These are phyloP conservation scores for Oscheius sp. DNA, from an alignment of 2,888 invertebrate genomes.

Conservation along the genomic window DNA sequence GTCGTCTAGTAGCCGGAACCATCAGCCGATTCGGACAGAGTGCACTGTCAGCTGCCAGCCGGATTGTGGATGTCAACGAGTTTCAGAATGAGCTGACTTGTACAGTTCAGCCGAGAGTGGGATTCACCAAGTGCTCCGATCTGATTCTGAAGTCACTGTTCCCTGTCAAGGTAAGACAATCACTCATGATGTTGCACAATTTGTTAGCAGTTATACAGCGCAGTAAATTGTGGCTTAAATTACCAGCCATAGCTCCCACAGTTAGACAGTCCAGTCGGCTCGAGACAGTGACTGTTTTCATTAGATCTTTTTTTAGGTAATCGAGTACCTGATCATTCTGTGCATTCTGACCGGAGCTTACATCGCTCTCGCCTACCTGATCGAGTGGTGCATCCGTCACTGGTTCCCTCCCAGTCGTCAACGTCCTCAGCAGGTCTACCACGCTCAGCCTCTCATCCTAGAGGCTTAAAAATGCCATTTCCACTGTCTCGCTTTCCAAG, in stretches of 20 bases:
- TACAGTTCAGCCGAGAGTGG: conserved; percentile 53
- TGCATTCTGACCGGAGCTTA: conserved; percentile 68
- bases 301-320: conserved; percentile 4
- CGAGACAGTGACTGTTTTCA: neutral
- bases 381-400: conserved; percentile 62
- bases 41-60: conserved; percentile 40
- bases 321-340: conserved; percentile 62
- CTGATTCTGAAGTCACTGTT: conserved; percentile 61
- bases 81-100: conserved; percentile 63
- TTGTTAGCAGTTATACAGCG: too few species aligned
- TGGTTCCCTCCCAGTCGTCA: conserved; percentile 54
- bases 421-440: conserved; percentile 4
- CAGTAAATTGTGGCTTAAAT: neutral
- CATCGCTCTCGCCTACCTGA: conserved; percentile 69
- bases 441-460: conserved; percentile 20
- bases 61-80: conserved; percentile 36
- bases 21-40: conserved; percentile 38
- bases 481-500: neutral
- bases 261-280: neutral
- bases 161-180: conserved; percentile 56
- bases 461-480: conserved; percentile 9
- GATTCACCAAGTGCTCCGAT: conserved; percentile 46
- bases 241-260: neutral
- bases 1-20: conserved; percentile 52
- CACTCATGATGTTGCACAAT: too few species aligned